Base-by-base conservation (phyloP, 2,888 invertebrate species). In the Drosophila mercatorum region DNA sequence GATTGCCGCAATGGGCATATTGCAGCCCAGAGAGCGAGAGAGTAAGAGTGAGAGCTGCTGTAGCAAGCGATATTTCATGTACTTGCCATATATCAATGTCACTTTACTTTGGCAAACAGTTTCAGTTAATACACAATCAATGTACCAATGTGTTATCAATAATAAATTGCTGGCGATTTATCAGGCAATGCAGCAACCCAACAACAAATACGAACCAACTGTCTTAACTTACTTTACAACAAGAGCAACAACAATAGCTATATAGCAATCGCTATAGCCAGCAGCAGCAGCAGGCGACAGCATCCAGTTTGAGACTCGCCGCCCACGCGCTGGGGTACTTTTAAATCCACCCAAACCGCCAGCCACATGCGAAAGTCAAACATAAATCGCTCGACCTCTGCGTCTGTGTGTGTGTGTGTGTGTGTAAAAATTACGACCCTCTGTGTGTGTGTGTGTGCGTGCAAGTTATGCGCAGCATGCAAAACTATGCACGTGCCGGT, bases 111-210 rank as follows among this genome's bases (percentile, higher is more conserved):
- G 90, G 88, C 89, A 89, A 89, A 89, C 86, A 85, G 87, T 89
- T 87, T 87, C 87, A 86, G 90, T 89, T 87, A 87, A 87, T 87
- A 88, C 90, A 87, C 87, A 87, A 87, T 87, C 87, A 87, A 90
- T 87, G 87, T 89, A 83, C 87, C 90, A 90, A 90, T 87, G 90
- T 89, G 87, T 90, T 87, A 88, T 87, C 87, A 87, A 87, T 87
- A 88, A 87, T 87, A 87, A 87, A 87, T 87, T 86, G 90, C 88
- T 74, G 70, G 86, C 90, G 83, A 87, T 87, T 87, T 87, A 87
- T 87, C 87, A 89, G 90, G 61, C 86, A 83, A 61, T 88, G 81
- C 85, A 80, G 55, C 53, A 36, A 5, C 64, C 64, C 62, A 66
- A 34, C 72, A 75, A 47, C 70, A 73, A 53, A 46, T 51, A 55